Evolutionary conservation across 2,797 vertebrate species (phyloP).

Genomic region (Acanthurus leucopareius): DNA sequence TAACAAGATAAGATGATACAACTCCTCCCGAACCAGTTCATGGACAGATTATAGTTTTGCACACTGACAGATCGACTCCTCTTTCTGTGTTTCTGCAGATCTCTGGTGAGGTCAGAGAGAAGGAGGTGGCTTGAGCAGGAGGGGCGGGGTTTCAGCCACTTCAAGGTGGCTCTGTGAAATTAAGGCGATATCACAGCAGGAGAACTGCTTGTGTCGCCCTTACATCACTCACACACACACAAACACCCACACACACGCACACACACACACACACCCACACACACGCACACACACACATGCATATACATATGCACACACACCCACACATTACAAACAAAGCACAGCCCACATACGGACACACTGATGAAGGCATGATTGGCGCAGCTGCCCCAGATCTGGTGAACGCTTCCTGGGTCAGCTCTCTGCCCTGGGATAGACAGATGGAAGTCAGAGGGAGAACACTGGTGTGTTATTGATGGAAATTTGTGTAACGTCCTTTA

Average conservation of each 20-base stretch:
- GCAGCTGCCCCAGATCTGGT: constrained; percentile 29
- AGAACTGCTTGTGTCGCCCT: constrained; percentile 81
- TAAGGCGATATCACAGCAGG: constrained; percentile 75
- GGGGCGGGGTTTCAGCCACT: constrained; percentile 19
- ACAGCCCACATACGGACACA: constrained; percentile 11
- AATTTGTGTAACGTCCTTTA: constrained; percentile 22
- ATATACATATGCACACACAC: too few relatives aligned
- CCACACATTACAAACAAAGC: constrained; percentile 29
- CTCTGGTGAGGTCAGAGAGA: constrained; percentile 24
- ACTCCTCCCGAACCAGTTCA: background rate
- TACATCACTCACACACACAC: constrained; percentile 32
- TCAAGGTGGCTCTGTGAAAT: constrained; percentile 55
- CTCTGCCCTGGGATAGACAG: constrained; percentile 26
- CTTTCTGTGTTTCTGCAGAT: constrained; percentile 58
- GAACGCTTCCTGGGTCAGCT: constrained; percentile 8
- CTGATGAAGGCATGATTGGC: constrained; percentile 30
- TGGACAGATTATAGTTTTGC: background rate
- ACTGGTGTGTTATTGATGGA: constrained; percentile 10
- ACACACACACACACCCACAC: constrained; percentile 24
- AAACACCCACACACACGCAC: constrained; percentile 25
- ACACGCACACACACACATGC: background rate
- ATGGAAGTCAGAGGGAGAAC: constrained; percentile 21
- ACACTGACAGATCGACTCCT: background rate
- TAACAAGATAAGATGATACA: background rate
- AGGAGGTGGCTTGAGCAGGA: constrained; percentile 54